Conservation (phyloP, 1,140 invertebrate genomes). For the Aphelinus atriplicis region DNA sequence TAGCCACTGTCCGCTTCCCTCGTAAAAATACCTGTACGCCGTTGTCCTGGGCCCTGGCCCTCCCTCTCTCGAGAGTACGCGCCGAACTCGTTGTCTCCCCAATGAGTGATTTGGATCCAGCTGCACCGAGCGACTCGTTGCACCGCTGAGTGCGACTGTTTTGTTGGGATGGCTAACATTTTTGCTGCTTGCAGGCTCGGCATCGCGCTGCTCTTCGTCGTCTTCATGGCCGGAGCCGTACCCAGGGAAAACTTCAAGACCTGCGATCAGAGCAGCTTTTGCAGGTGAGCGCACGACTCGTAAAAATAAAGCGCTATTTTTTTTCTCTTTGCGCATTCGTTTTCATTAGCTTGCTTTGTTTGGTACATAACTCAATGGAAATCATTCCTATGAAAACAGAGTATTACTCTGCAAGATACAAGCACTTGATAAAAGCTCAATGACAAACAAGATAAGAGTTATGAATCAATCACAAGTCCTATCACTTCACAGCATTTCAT, state of each 20-base stretch:
- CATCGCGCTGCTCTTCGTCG: slow-evolving; percentile 49
- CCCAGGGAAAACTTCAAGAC: slow-evolving; percentile 92
- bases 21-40: not conserved
- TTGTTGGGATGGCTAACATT: not conserved
- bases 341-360: too few relatives aligned
- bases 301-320: too few relatives aligned
- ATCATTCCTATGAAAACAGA: too few relatives aligned
- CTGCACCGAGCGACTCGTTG: not conserved
- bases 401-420: too few relatives aligned
- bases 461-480: too few relatives aligned
- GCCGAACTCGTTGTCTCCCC: not conserved
- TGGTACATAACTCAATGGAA: too few relatives aligned
- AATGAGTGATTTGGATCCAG: not conserved
- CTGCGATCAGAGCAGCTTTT: slow-evolving; percentile 95
- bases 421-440: too few relatives aligned
- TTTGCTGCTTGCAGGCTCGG: slow-evolving; percentile 53
- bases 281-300: slow-evolving; percentile 73
- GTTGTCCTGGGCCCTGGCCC: not conserved
- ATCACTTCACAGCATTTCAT: too few relatives aligned
- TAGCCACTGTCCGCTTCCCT: not conserved
- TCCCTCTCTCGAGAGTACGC: not conserved
- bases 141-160: not conserved
- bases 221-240: slow-evolving; percentile 69
- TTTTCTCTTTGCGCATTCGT: too few relatives aligned
- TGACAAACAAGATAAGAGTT: too few relatives aligned